These are phyloP conservation scores for Clarias gariepinus DNA, from an alignment of 2,113 vertebrate genomes.

Conservation along the genomic window DNA sequence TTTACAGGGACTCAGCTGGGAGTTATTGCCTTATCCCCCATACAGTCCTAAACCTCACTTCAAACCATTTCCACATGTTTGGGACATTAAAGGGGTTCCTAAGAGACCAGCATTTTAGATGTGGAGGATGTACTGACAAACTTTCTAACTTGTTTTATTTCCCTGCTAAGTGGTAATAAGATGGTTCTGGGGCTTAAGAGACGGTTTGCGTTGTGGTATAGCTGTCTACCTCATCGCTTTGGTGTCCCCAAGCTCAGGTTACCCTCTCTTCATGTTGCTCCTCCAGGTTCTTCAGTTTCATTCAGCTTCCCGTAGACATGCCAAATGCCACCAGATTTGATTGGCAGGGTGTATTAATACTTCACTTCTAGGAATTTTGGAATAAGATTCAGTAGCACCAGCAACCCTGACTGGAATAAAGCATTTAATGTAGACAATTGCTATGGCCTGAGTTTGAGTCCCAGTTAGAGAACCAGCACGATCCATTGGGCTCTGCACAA, in stretches of 20 bases:
- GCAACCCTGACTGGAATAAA: not conserved
- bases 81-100: too few species aligned
- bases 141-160: too few species aligned
- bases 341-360: not conserved
- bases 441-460: not conserved
- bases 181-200: not conserved
- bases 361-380: not conserved
- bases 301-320: not conserved
- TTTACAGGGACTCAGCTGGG: too few species aligned
- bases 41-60: too few species aligned
- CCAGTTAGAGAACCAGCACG: too few species aligned
- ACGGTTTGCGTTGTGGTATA: not conserved
- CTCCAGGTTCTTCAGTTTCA: not conserved
- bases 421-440: not conserved
- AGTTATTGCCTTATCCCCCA: too few species aligned
- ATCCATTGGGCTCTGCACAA: too few species aligned
- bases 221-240: not conserved
- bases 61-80: too few species aligned
- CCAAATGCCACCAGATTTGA: not conserved
- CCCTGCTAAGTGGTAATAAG: not conserved
- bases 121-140: too few species aligned
- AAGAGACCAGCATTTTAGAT: too few species aligned
- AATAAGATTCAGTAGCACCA: not conserved
- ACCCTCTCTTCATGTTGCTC: not conserved
- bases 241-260: not conserved